phyloP scores from a whole-genome alignment of 2,888 invertebrate species.

The Cryptocephalus moraei region DNA sequence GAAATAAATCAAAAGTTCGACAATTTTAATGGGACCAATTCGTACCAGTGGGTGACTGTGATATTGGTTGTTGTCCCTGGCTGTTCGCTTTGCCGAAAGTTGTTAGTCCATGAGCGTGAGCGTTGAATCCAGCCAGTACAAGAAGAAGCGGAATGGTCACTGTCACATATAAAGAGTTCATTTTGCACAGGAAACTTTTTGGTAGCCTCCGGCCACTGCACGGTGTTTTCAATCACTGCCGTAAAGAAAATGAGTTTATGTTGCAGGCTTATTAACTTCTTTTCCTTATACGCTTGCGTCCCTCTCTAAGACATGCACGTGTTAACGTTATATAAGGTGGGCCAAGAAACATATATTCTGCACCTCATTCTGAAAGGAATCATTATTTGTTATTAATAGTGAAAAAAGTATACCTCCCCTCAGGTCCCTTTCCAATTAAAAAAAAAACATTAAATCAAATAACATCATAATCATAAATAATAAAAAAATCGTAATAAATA shows the following conservation, averaged over 20 bases:
- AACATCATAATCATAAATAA: too few species aligned
- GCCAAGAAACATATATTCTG: conserved; percentile 4
- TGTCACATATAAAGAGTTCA: conserved; percentile 26
- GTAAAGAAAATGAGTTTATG: conserved; percentile 25
- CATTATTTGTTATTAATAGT: too few species aligned
- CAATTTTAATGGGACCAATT: too few species aligned
- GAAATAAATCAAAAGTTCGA: too few species aligned
- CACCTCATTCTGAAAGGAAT: too few species aligned
- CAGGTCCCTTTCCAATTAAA: too few species aligned
- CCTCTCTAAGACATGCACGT: conserved; percentile 28
- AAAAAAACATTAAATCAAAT: too few species aligned
- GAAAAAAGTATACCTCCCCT: too few species aligned
- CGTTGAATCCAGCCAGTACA: conserved; percentile 40
- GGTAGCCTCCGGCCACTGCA: conserved; percentile 13
- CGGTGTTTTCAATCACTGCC: conserved; percentile 27
- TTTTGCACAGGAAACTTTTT: conserved; percentile 19
- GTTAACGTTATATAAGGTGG: conserved; percentile 9
- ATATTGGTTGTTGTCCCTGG: conserved; percentile 11
- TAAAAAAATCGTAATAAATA: too few species aligned
- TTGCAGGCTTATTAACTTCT: conserved; percentile 17
- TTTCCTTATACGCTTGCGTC: conserved; percentile 23
- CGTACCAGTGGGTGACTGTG: too few species aligned
- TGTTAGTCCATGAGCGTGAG: conserved; percentile 37
- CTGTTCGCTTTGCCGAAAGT: conserved; percentile 36
- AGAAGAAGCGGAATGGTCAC: conserved; percentile 39